phyloP scores from a whole-genome alignment of 1,140 invertebrate genomes.

The Cydia splendana region DNA sequence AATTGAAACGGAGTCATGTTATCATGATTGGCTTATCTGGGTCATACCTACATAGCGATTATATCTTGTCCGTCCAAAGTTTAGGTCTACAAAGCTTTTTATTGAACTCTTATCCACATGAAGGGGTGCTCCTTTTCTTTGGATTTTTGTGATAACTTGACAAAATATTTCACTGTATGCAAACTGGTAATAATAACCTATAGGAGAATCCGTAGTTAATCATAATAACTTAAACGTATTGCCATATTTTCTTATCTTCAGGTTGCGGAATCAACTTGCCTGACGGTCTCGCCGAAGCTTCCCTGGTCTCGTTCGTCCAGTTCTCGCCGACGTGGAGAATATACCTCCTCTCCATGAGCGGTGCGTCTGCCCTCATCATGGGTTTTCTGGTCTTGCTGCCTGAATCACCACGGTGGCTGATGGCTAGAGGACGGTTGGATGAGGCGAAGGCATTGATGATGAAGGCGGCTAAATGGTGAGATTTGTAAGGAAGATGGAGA shows the following conservation, averaged over 20 bases:
- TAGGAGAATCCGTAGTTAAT: neutral
- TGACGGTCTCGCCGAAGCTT: slow-evolving; percentile 47
- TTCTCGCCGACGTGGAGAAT: slow-evolving; percentile 50
- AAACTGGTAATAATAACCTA: too few relatives aligned
- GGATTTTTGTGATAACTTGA: too few relatives aligned
- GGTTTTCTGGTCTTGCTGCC: slow-evolving; percentile 46
- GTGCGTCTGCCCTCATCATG: slow-evolving; percentile 46
- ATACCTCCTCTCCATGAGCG: slow-evolving; percentile 42
- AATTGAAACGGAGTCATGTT: too few relatives aligned
- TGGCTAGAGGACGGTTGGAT: slow-evolving; percentile 47
- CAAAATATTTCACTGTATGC: too few relatives aligned
- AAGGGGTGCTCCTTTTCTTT: too few relatives aligned
- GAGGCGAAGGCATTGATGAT: slow-evolving; percentile 48
- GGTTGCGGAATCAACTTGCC: slow-evolving; percentile 41
- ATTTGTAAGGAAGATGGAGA: neutral
- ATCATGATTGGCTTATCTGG: too few relatives aligned
- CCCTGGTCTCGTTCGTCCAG: slow-evolving; percentile 52
- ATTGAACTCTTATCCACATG: too few relatives aligned
- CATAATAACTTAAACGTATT: neutral
- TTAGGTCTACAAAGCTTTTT: too few relatives aligned
- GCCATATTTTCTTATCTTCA: neutral
- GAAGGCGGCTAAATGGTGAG: slow-evolving; percentile 54
- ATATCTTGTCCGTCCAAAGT: too few relatives aligned
- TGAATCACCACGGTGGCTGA: slow-evolving; percentile 60
- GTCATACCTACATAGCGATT: too few relatives aligned